Conservation (phyloP, 92 coral and sea anemone species). For the Zoanthus gigantus region DNA sequence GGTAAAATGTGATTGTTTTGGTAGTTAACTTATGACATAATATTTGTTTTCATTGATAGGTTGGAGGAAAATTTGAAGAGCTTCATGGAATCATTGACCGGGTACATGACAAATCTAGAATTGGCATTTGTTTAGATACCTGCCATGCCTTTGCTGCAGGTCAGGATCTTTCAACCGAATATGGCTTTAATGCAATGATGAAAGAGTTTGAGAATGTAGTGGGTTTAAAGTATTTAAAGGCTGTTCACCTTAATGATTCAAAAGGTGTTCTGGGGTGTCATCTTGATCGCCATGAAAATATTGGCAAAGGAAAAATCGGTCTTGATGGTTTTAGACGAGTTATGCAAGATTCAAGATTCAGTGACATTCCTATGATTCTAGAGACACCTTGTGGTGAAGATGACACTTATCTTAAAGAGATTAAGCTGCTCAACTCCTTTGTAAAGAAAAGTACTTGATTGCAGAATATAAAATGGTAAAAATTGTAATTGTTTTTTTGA, state of each 20-base stretch:
- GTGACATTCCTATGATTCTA: constrained; percentile 90
- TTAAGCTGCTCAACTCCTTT: constrained; percentile 79
- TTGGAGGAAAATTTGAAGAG: constrained; percentile 98
- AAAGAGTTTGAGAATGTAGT: constrained; percentile 75
- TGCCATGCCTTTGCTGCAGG: constrained; percentile 99
- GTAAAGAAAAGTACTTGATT: constrained; percentile 25
- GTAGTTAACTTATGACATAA: no score
- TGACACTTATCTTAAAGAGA: constrained; percentile 80
- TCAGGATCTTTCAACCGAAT: constrained; percentile 75
- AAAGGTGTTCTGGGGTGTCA: constrained; percentile 94
- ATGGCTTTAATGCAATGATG: constrained; percentile 80
- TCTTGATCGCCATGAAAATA: constrained; percentile 94
- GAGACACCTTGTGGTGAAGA: constrained; percentile 88
- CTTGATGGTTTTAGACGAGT: constrained; percentile 71
- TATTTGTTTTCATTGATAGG: constrained; percentile 46
- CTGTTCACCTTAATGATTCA: constrained; percentile 90
- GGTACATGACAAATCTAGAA: constrained; percentile 87
- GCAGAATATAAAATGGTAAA: background rate
- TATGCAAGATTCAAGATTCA: constrained; percentile 84
- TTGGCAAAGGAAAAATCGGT: constrained; percentile 94
- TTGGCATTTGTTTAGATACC: constrained; percentile 92
- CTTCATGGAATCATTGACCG: constrained; percentile 84
- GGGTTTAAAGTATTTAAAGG: constrained; percentile 83
- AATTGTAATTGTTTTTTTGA: no score
- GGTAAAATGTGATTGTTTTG: no score